Evolutionary conservation across 2,888 invertebrate genomes (phyloP).

Genomic region (Caenorhabditis afra): DNA sequence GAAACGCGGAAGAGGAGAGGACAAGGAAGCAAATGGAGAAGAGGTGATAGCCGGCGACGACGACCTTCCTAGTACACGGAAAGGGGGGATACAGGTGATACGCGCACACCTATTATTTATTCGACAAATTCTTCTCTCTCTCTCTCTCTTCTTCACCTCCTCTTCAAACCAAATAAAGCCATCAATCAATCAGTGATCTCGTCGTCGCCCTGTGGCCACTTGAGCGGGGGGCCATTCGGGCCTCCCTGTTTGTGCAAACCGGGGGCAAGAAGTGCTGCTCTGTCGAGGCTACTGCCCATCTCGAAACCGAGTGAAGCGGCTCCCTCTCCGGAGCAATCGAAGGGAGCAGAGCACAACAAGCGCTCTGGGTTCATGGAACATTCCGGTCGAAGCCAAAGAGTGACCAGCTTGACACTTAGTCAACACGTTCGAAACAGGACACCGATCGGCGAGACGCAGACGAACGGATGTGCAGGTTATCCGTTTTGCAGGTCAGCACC

Average conservation of each 20-base stretch:
- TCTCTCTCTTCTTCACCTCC: not conserved
- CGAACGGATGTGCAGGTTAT: constrained; percentile 20
- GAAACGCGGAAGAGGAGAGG: constrained; percentile 3
- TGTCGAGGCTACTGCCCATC: constrained; percentile 5
- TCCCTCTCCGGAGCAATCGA: no score
- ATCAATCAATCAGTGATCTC: constrained; percentile 53
- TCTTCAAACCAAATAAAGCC: constrained; percentile 33
- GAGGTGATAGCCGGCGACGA: constrained; percentile 14
- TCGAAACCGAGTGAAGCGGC: not conserved
- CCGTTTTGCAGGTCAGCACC: constrained; percentile 28
- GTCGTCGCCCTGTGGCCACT: constrained; percentile 22
- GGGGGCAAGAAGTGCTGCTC: constrained; percentile 12
- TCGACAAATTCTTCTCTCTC: constrained; percentile 22
- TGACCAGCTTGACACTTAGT: constrained; percentile 21
- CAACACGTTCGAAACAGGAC: not conserved
- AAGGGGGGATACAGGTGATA: constrained; percentile 20
- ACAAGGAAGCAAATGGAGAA: constrained; percentile 18
- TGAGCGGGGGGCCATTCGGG: constrained; percentile 40
- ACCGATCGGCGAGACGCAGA: constrained; percentile 2
- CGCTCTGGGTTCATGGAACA: constrained; percentile 44
- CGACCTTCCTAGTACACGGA: constrained; percentile 26
- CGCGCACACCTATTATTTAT: constrained; percentile 29
- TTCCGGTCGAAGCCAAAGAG: constrained; percentile 18
- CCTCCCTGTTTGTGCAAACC: constrained; percentile 50
- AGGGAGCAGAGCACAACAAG: constrained; percentile 41